These are phyloP conservation scores for Apomyelois bistriatella DNA, from an alignment of 2,888 invertebrate genomes.

Conservation along the genomic window DNA sequence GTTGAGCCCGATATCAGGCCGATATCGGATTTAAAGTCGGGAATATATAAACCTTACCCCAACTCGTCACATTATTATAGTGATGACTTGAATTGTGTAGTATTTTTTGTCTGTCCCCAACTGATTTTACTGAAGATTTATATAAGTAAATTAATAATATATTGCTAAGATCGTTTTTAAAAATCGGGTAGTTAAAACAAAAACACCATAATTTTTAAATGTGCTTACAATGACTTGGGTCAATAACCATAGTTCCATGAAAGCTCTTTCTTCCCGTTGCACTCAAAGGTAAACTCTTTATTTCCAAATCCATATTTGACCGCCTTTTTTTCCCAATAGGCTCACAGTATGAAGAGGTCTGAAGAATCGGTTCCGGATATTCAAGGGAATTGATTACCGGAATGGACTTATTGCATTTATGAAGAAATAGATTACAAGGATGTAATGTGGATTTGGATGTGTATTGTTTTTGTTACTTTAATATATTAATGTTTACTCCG, in stretches of 20 bases:
- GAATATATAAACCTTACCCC: no score
- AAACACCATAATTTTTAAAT: no score
- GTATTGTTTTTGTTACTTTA: constrained; percentile 53
- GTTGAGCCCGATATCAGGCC: no score
- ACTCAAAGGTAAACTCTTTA: constrained; percentile 10
- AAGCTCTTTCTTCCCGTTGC: not conserved
- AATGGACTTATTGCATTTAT: constrained; percentile 60
- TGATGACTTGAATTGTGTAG: no score
- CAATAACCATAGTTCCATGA: not conserved
- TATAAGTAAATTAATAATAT: no score
- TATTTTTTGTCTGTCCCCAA: no score
- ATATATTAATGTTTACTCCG: constrained; percentile 59
- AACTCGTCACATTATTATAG: no score
- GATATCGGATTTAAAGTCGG: no score
- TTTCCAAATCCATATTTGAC: constrained; percentile 73
- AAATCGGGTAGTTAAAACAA: no score
- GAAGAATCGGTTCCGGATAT: constrained; percentile 41
- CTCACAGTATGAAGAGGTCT: constrained; percentile 71
- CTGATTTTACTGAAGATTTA: no score
- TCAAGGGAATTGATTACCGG: constrained; percentile 42
- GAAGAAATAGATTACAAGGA: constrained; percentile 47
- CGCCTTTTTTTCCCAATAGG: constrained; percentile 63
- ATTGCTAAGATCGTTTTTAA: no score
- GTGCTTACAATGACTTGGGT: no score
- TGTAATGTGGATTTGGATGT: constrained; percentile 66